These are phyloP conservation scores for Atrichornis clamosus DNA, from an alignment of 2,113 vertebrate species.

Conservation along the genomic window DNA sequence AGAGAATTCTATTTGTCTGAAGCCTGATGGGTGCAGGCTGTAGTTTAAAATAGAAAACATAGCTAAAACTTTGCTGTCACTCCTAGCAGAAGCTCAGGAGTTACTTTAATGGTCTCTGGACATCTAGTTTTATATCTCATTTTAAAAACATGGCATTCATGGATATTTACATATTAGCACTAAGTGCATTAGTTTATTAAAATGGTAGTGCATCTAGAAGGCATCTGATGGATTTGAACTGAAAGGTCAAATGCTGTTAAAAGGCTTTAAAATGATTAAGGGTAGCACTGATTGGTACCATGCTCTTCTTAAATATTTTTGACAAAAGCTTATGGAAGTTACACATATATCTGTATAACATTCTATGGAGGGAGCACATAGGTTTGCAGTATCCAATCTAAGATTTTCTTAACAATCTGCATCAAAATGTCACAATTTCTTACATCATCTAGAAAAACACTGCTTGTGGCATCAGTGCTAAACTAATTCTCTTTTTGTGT, in stretches of 20 bases:
- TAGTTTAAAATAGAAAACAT: neutral
- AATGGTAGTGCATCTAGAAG: neutral
- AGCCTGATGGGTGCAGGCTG: neutral
- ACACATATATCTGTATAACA: too few relatives aligned
- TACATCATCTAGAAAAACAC: neutral
- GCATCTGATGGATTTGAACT: neutral
- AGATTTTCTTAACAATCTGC: neutral
- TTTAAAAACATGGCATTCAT: neutral
- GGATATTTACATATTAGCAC: neutral
- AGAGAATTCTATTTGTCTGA: neutral
- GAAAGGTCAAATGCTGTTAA: neutral
- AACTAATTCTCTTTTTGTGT: neutral
- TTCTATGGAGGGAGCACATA: neutral
- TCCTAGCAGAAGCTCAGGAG: neutral
- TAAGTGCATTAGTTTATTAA: neutral
- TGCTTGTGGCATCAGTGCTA: neutral
- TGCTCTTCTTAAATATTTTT: neutral
- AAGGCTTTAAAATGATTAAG: neutral
- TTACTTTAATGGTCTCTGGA: neutral
- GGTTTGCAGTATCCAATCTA: neutral
- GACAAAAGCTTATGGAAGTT: neutral
- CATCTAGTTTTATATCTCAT: neutral
- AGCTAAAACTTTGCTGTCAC: neutral
- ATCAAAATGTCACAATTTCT: neutral
- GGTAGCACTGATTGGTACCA: neutral